Evolutionary conservation across 92 coral and sea anemone genomes (phyloP).

Genomic region (Siderastrea siderea): DNA sequence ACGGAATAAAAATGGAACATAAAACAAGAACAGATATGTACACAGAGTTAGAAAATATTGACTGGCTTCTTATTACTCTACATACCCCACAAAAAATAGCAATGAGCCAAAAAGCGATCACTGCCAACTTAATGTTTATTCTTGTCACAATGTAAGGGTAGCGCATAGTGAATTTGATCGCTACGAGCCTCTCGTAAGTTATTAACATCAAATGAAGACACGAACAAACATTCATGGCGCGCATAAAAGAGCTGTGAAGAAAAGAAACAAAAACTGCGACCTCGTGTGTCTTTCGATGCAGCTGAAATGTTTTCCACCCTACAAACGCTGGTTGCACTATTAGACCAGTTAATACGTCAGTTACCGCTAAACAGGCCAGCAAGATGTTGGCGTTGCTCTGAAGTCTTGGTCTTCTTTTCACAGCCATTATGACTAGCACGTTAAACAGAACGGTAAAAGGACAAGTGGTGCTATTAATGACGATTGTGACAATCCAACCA

Average conservation of each 20-base stretch:
- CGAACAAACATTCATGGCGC: background rate
- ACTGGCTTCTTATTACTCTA: too few relatives aligned
- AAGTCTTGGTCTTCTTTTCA: slow-evolving; percentile 10
- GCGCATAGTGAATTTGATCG: background rate
- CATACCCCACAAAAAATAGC: background rate
- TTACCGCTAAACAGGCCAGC: slow-evolving; percentile 17
- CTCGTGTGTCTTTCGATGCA: background rate
- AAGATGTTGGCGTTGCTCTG: slow-evolving; percentile 12
- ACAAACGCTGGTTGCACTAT: background rate
- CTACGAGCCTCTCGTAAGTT: slow-evolving; percentile 15
- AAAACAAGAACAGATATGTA: background rate
- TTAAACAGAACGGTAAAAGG: too few relatives aligned
- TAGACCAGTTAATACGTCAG: slow-evolving; percentile 3
- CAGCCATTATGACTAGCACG: background rate
- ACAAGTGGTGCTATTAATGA: too few relatives aligned
- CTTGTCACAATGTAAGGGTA: background rate
- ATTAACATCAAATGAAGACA: slow-evolving; percentile 15
- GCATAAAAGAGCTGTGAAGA: background rate
- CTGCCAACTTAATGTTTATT: background rate
- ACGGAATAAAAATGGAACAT: background rate
- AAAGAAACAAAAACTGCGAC: background rate
- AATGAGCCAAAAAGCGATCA: background rate
- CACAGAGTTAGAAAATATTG: too few relatives aligned
- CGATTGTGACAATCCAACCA: background rate
- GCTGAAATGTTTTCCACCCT: background rate